Percentiles rank a stretch among this genome's conserved stretches.
phyloP scores from a whole-genome alignment of 1,140 invertebrate genomes.

The Euglossa dilemma region DNA sequence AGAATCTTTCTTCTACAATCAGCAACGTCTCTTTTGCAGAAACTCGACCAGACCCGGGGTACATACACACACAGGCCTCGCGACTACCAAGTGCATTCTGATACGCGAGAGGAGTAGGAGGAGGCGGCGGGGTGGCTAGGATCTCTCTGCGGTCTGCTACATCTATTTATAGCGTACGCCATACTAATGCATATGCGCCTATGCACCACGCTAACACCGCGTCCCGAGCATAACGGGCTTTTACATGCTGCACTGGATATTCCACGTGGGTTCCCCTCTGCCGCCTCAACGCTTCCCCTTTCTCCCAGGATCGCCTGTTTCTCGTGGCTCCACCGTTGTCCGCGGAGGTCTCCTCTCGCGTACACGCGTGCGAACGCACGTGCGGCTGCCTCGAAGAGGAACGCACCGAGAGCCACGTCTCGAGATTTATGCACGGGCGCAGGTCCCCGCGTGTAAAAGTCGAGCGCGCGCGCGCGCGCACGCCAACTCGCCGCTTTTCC shows the following conservation, averaged over 20 bases:
- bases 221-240: constrained; percentile 66
- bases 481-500: background rate
- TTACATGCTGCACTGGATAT: constrained; percentile 66
- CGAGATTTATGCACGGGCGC: constrained; percentile 36
- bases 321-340: constrained; percentile 1
- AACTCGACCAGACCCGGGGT: background rate
- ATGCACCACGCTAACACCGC: constrained; percentile 33
- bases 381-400: constrained; percentile 26
- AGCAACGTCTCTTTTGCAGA: background rate
- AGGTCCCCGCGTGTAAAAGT: constrained; percentile 42
- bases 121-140: constrained; percentile 49
- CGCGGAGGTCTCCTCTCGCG: constrained; percentile 19
- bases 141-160: constrained; percentile 68
- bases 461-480: background rate
- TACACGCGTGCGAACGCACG: constrained; percentile 54
- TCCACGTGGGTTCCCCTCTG: constrained; percentile 33
- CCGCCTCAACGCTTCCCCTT: too few relatives aligned
- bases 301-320: constrained; percentile 8
- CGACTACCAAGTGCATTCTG: constrained; percentile 32
- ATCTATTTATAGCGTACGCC: constrained; percentile 67
- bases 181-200: constrained; percentile 58
- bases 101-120: constrained; percentile 5
- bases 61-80: background rate
- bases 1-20: background rate
- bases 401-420: constrained; percentile 4